Percentiles rank a stretch among this genome's conserved stretches.
These are phyloP conservation scores for Triops cancriformis DNA, from an alignment of 1,140 invertebrate species.

Conservation along the genomic window DNA sequence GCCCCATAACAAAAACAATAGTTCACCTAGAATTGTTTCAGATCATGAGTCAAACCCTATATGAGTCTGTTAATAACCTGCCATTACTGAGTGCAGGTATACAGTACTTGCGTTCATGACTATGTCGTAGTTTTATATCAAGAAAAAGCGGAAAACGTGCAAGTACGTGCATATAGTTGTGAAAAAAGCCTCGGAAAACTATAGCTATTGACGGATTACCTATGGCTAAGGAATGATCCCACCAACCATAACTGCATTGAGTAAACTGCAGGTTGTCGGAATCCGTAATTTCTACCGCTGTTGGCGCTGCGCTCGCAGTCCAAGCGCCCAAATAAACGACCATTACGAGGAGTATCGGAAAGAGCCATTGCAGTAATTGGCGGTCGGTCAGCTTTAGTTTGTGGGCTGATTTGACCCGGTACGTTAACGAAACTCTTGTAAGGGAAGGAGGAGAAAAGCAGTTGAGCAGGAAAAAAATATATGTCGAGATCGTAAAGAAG, in stretches of 20 bases:
- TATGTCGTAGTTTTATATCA: not conserved
- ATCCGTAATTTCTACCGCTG: conserved; percentile 56
- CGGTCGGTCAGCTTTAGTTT: conserved; percentile 80
- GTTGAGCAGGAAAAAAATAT: not conserved
- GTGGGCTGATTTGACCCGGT: conserved; percentile 85
- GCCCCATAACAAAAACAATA: conserved; percentile 80
- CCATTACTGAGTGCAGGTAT: not conserved
- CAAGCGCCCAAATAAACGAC: conserved; percentile 79
- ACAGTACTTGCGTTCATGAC: too few species aligned
- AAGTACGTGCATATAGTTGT: not conserved
- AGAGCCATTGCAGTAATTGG: conserved; percentile 74
- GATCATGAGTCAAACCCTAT: not conserved
- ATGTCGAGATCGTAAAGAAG: not conserved
- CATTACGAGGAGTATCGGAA: conserved; percentile 77
- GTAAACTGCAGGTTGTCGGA: conserved; percentile 72
- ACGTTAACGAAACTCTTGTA: conserved; percentile 79
- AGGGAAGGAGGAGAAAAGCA: conserved; percentile 26
- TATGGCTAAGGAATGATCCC: conserved; percentile 80
- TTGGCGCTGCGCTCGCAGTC: conserved; percentile 72
- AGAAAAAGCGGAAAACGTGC: conserved; percentile 7
- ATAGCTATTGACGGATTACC: conserved; percentile 44
- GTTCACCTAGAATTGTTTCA: conserved; percentile 56
- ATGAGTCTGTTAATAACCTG: not conserved
- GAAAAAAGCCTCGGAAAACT: not conserved
- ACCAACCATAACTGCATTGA: conserved; percentile 84